These are phyloP conservation scores for Delphinapterus leucas DNA, from an alignment of 2,113 vertebrate genomes.

Conservation along the genomic window DNA sequence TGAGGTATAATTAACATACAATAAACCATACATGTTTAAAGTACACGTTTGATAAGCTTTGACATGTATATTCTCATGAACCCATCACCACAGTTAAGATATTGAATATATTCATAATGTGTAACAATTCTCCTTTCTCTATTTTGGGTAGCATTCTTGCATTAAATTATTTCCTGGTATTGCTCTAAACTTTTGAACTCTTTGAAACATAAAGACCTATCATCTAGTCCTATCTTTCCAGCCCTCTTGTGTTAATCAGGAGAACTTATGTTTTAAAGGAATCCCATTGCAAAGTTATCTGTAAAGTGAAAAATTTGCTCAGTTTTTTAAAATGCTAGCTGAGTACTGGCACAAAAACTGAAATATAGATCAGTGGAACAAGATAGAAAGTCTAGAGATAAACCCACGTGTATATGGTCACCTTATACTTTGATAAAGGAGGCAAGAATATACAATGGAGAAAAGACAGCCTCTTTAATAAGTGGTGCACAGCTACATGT, in stretches of 20 bases:
- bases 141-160: neutral
- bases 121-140: neutral
- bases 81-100: neutral
- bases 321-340: neutral
- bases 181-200: neutral
- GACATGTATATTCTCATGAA: neutral
- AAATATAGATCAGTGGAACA: too few species aligned
- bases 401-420: too few species aligned
- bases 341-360: too few species aligned
- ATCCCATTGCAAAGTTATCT: neutral
- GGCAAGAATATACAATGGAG: too few species aligned
- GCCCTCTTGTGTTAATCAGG: neutral
- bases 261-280: neutral
- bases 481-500: too few species aligned
- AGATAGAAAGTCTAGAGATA: too few species aligned
- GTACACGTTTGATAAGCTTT: neutral
- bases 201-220: neutral
- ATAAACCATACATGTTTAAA: neutral
- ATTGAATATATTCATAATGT: neutral
- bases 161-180: neutral
- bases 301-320: neutral
- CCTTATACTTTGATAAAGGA: too few species aligned
- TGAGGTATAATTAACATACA: neutral
- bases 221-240: neutral
- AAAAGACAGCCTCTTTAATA: too few species aligned